These are phyloP conservation scores for Cromileptes altivelis DNA, from an alignment of 2,113 vertebrate species.

Conservation along the genomic window DNA sequence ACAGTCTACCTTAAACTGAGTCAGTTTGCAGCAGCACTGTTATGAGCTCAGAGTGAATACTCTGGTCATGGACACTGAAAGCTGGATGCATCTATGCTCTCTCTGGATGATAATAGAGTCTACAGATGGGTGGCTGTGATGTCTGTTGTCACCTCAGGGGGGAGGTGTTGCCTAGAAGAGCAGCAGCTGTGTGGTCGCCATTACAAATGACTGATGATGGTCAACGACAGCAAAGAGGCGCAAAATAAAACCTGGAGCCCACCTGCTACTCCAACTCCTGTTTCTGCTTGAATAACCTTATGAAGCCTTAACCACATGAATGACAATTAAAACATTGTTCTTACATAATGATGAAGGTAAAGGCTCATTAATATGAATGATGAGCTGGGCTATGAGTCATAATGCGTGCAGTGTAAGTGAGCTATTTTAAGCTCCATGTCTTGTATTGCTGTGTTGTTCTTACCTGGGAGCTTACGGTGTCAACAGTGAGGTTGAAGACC, in stretches of 20 bases:
- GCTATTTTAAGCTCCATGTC: not conserved
- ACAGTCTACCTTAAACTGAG: conserved; percentile 51
- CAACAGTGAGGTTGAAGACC: conserved; percentile 95
- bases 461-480: conserved; percentile 88
- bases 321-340: not conserved
- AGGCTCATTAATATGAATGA: conserved; percentile 1
- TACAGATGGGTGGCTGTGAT: conserved; percentile 39
- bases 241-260: conserved; percentile 57
- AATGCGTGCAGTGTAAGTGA: not conserved
- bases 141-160: conserved; percentile 70
- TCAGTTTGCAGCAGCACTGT: conserved; percentile 20
- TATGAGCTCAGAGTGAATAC: conserved; percentile 69
- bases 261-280: not conserved
- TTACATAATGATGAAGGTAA: conserved; percentile 18
- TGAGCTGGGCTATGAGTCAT: not conserved
- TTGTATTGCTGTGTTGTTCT: conserved; percentile 51
- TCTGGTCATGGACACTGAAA: conserved; percentile 55
- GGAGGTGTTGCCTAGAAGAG: conserved; percentile 74
- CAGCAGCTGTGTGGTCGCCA: conserved; percentile 6
- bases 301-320: not conserved
- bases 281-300: conserved; percentile 13
- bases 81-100: conserved; percentile 42
- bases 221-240: conserved; percentile 7
- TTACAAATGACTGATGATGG: conserved; percentile 56
- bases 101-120: conserved; percentile 9